phyloP scores from a whole-genome alignment of 2,797 vertebrate species.

The Leuciscus waleckii region DNA sequence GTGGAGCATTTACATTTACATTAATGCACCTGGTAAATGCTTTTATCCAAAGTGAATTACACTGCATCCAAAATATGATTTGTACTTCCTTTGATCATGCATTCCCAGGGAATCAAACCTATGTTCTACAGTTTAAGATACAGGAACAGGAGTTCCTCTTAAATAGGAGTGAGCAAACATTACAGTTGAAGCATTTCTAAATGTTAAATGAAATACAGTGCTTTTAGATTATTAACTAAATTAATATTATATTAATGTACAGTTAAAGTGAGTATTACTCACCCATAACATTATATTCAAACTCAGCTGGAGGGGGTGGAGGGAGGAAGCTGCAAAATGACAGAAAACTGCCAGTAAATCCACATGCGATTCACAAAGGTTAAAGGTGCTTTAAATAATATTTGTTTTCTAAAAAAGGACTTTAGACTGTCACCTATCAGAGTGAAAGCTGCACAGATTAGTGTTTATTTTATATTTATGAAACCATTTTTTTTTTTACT shows the following conservation, averaged over 20 bases:
- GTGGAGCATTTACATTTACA: not conserved
- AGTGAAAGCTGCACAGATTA: not conserved
- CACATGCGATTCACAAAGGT: not conserved
- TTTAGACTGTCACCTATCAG: not conserved
- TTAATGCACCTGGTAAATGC: not conserved
- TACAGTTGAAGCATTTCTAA: not conserved
- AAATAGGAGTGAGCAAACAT: not conserved
- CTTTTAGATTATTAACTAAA: not conserved
- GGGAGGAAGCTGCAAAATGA: constrained; percentile 35
- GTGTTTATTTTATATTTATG: too few species aligned
- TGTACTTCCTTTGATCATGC: not conserved
- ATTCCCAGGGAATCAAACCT: not conserved
- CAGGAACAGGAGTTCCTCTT: not conserved
- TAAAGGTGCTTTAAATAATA: not conserved
- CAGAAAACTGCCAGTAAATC: not conserved
- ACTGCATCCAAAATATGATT: not conserved
- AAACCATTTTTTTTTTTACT: too few species aligned
- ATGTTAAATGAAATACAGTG: not conserved
- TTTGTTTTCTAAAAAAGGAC: not conserved
- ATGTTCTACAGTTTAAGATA: not conserved
- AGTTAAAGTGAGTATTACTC: constrained; percentile 1
- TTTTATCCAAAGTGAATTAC: not conserved
- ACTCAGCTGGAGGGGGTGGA: constrained; percentile 27
- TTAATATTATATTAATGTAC: not conserved
- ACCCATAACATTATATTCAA: constrained; percentile 9